Evolutionary conservation across 2,113 vertebrate genomes (phyloP).

Genomic region (Sturnira hondurensis): DNA sequence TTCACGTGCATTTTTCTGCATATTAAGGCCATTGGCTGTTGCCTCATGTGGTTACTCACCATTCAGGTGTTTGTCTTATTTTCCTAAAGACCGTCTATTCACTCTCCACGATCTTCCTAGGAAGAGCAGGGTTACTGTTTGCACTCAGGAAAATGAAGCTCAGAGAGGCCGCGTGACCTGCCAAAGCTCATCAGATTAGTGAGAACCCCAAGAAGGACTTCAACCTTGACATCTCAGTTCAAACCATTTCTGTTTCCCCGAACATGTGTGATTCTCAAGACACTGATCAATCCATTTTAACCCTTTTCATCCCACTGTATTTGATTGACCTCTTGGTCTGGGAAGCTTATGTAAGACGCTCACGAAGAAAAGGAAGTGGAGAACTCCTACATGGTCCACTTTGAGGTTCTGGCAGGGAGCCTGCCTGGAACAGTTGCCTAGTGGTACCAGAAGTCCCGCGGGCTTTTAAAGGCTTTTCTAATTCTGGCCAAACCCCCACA

Average conservation of each 20-base stretch:
- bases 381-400: not conserved
- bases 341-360: not conserved
- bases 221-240: not conserved
- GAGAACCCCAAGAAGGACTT: not conserved
- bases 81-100: not conserved
- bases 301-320: not conserved
- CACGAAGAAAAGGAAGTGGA: not conserved
- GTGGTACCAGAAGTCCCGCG: not conserved
- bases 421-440: not conserved
- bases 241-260: not conserved
- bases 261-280: not conserved
- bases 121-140: not conserved
- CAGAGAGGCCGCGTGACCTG: not conserved
- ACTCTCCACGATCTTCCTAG: not conserved
- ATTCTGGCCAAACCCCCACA: not conserved
- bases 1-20: not conserved
- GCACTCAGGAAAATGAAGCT: not conserved
- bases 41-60: not conserved
- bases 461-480: not conserved
- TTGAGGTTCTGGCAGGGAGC: not conserved
- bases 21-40: not conserved
- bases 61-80: not conserved
- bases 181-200: not conserved
- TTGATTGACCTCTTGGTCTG: not conserved
- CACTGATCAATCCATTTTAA: not conserved